Evolutionary conservation across 2,888 invertebrate species (phyloP).

Genomic region (Drosophila mimica): DNA sequence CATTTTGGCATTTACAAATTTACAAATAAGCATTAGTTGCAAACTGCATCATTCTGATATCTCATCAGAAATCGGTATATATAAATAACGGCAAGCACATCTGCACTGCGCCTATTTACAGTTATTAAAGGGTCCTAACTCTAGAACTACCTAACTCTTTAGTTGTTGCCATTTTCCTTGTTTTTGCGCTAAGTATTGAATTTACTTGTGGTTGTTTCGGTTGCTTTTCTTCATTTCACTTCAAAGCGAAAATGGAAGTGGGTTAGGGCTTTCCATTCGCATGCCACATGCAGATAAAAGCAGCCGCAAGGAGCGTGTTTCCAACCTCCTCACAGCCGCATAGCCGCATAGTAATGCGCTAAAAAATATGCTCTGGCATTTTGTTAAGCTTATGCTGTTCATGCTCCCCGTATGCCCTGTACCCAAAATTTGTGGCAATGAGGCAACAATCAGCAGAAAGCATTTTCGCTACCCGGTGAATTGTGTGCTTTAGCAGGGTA

Average conservation of each 20-base stretch:
- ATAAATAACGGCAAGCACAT: background rate
- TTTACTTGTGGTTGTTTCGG: constrained; percentile 25
- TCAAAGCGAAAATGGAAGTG: constrained; percentile 51
- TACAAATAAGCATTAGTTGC: constrained; percentile 43
- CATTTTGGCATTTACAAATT: constrained; percentile 19
- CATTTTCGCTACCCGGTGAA: background rate
- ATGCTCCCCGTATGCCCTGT: constrained; percentile 30
- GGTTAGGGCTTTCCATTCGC: constrained; percentile 55
- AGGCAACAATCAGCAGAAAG: background rate
- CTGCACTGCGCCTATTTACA: background rate
- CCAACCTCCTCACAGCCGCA: constrained; percentile 3
- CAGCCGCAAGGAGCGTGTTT: constrained; percentile 19
- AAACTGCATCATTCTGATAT: constrained; percentile 2
- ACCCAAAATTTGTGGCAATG: constrained; percentile 2
- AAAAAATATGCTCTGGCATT: constrained; percentile 75
- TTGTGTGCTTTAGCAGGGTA: background rate
- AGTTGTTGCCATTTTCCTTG: constrained; percentile 4
- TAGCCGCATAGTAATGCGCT: constrained; percentile 46
- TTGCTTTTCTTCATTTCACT: constrained; percentile 34
- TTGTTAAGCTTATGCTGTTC: constrained; percentile 31
- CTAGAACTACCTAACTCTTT: background rate
- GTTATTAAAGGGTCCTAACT: background rate
- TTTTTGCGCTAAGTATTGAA: background rate
- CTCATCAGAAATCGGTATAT: background rate
- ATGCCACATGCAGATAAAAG: constrained; percentile 55